A percentile compares a stretch with the other conserved stretches of the same genome.
Evolutionary conservation across 2,888 invertebrate genomes (phyloP).

Genomic region (Melieria omissa): DNA sequence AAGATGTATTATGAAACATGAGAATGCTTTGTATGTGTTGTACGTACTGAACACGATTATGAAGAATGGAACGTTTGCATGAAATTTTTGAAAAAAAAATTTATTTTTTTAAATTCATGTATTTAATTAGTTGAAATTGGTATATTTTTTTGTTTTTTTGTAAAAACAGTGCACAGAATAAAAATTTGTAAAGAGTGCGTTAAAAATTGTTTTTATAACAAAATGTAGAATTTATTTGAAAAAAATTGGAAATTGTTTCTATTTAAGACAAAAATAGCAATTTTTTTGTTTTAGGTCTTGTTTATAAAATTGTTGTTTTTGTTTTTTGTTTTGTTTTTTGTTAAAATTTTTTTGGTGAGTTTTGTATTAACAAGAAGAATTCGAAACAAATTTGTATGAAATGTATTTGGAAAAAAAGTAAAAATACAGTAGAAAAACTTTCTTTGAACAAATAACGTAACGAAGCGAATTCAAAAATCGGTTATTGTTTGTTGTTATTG

Average conservation of each 20-base stretch:
- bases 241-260: constrained; percentile 42
- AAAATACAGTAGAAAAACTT: constrained; percentile 25
- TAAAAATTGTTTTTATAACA: constrained; percentile 52
- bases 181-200: constrained; percentile 40
- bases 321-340: constrained; percentile 37
- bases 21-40: constrained; percentile 8
- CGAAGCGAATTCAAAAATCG: constrained; percentile 22
- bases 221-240: constrained; percentile 47
- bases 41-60: constrained; percentile 23
- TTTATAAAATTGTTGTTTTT: constrained; percentile 18
- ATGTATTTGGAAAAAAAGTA: constrained; percentile 12
- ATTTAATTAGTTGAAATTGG: constrained; percentile 14
- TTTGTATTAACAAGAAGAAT: constrained; percentile 28
- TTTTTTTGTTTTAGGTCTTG: background rate
- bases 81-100: constrained; percentile 31
- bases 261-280: constrained; percentile 35
- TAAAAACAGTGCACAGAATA: constrained; percentile 51
- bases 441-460: constrained; percentile 37
- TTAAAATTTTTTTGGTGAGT: constrained; percentile 27
- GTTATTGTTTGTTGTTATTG: constrained; percentile 2
- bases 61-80: constrained; percentile 32
- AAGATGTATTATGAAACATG: constrained; percentile 24
- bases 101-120: background rate
- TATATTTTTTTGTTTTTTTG: constrained; percentile 33
- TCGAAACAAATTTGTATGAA: constrained; percentile 21